Conservation (phyloP, 2,797 vertebrate species). For the Halcyon leucocephala region DNA sequence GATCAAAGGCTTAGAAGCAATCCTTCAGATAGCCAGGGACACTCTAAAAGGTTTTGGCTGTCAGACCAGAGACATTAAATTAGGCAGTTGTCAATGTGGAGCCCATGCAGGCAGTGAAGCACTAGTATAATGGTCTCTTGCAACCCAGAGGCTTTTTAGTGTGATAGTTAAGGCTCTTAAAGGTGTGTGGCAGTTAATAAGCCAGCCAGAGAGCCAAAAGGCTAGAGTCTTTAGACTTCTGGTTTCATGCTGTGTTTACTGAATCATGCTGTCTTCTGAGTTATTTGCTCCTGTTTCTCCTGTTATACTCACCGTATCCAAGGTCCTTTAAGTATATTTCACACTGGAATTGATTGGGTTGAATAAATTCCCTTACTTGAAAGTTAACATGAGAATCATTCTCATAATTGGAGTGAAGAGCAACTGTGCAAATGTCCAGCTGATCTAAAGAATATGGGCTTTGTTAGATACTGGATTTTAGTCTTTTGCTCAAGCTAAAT, state of each 20-base stretch:
- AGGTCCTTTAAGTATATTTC: not conserved
- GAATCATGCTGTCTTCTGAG: conserved; percentile 26
- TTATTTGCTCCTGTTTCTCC: conserved; percentile 27
- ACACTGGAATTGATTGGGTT: not conserved
- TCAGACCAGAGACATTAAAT: conserved; percentile 47
- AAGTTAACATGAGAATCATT: conserved; percentile 8
- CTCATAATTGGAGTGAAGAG: not conserved
- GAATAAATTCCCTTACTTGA: conserved; percentile 22
- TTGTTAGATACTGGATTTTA: not conserved
- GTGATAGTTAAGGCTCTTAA: conserved; percentile 8
- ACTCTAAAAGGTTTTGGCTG: conserved; percentile 23
- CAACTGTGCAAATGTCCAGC: not conserved
- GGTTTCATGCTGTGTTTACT: conserved; percentile 1
- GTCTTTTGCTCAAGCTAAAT: not conserved
- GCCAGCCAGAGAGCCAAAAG: not conserved
- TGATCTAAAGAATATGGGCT: not conserved
- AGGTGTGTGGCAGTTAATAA: conserved; percentile 34
- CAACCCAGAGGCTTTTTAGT: conserved; percentile 21
- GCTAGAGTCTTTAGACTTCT: not conserved
- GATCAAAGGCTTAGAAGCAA: conserved; percentile 40
- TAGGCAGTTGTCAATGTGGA: conserved; percentile 22
- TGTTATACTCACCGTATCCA: not conserved
- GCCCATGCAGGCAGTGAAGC: not conserved
- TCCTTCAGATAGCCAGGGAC: conserved; percentile 2
- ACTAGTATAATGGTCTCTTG: not conserved